A percentile compares a stretch with the other conserved stretches of the same genome.
These are phyloP conservation scores for Byasa hedistus DNA, from an alignment of 2,888 invertebrate species.

Conservation along the genomic window DNA sequence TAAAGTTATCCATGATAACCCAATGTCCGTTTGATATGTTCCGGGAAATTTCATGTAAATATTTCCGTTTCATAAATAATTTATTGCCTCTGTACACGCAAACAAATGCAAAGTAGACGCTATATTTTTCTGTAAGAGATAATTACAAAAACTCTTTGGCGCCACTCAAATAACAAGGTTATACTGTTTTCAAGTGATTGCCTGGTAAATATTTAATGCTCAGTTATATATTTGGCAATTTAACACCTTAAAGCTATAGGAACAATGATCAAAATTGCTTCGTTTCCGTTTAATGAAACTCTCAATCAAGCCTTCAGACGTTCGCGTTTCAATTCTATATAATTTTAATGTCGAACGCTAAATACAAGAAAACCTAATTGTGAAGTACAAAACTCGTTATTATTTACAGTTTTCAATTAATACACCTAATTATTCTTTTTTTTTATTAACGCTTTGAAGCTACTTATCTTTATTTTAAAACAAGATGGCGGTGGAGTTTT, in stretches of 20 bases:
- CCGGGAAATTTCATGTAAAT: too few relatives aligned
- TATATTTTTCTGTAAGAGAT: background rate
- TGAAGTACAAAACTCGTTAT: slow-evolving; percentile 22
- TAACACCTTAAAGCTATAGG: background rate
- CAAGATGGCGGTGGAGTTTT: background rate
- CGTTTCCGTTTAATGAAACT: slow-evolving; percentile 3
- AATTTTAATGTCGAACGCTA: slow-evolving; percentile 22
- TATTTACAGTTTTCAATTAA: slow-evolving; percentile 25
- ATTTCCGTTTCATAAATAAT: background rate
- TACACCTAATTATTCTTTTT: slow-evolving; percentile 7
- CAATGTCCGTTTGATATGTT: background rate
- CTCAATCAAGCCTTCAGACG: slow-evolving; percentile 12
- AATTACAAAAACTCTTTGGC: slow-evolving; percentile 26
- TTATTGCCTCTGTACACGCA: background rate
- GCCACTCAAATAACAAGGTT: slow-evolving; percentile 29
- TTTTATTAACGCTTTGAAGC: slow-evolving; percentile 6
- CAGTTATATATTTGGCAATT: background rate
- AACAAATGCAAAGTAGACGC: background rate
- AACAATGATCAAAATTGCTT: slow-evolving; percentile 15
- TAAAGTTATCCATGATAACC: background rate
- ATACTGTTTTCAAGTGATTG: slow-evolving; percentile 24
- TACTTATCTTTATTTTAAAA: background rate
- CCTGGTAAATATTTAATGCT: slow-evolving; percentile 17
- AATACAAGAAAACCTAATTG: slow-evolving; percentile 14
- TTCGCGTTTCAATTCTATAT: slow-evolving; percentile 15